Percentiles rank a stretch among this genome's conserved stretches.
Evolutionary conservation across 2,888 invertebrate genomes (phyloP).

Genomic region (Calephelis perditalis): DNA sequence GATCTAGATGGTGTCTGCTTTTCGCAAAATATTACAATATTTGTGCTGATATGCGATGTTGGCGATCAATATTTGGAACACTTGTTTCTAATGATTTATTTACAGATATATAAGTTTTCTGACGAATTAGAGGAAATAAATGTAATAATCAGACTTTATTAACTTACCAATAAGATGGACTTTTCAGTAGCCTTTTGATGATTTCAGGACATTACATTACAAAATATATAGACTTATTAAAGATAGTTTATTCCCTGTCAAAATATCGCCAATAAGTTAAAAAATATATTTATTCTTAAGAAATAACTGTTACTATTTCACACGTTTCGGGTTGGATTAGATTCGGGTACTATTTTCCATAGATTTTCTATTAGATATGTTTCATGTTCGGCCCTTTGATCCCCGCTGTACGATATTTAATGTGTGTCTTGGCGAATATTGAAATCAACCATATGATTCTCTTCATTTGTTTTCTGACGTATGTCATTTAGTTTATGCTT

Average conservation of each 20-base stretch:
- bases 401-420: conserved; percentile 55
- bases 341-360: background rate
- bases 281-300: conserved; percentile 12
- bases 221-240: background rate
- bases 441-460: conserved; percentile 71
- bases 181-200: background rate
- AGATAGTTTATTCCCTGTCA: background rate
- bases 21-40: background rate
- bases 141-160: background rate
- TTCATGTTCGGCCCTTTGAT: conserved; percentile 50
- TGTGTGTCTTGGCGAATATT: conserved; percentile 67
- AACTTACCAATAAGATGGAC: background rate
- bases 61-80: background rate
- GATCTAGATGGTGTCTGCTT: conserved; percentile 52
- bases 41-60: background rate
- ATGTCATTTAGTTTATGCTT: conserved; percentile 55
- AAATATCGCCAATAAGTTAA: conserved; percentile 4
- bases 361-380: conserved; percentile 32
- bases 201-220: conserved; percentile 8
- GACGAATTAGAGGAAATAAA: background rate
- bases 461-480: conserved; percentile 68
- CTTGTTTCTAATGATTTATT: background rate
- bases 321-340: conserved; percentile 3
- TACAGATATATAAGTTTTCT: background rate
- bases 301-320: conserved; percentile 5